Percentiles rank a stretch among this genome's conserved stretches.
These are phyloP conservation scores for Caenorhabditis zanzibari DNA, from an alignment of 2,888 invertebrate species.

Conservation along the genomic window DNA sequence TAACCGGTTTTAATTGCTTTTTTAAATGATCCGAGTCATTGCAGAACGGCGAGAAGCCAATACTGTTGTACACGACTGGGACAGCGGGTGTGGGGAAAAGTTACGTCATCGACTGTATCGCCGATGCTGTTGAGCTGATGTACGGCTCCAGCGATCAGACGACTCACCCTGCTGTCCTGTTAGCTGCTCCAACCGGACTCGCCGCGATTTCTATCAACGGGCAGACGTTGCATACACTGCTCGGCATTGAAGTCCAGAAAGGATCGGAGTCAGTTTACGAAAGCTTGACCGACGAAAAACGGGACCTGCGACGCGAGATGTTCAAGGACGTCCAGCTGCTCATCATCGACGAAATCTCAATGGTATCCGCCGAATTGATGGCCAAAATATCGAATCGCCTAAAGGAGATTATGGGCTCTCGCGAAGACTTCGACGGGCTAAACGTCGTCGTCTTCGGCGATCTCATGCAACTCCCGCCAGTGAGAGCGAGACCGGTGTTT, in stretches of 20 bases:
- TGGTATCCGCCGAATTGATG: not conserved
- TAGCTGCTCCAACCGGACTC: not conserved
- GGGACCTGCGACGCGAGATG: not conserved
- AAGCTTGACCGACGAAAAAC: not conserved
- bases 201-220: not conserved
- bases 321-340: not conserved
- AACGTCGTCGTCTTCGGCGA: slow-evolving; percentile 1
- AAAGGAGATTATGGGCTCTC: not conserved
- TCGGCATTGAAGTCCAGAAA: not conserved
- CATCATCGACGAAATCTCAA: not conserved
- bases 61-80: too few relatives aligned
- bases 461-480: not conserved
- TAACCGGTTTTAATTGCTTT: too few relatives aligned
- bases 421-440: not conserved
- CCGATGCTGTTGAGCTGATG: not conserved
- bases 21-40: too few relatives aligned
- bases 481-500: not conserved
- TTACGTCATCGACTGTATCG: too few relatives aligned
- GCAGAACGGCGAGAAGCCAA: too few relatives aligned
- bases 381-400: not conserved
- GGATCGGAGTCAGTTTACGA: not conserved
- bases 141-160: not conserved
- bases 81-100: too few relatives aligned
- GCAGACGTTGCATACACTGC: not conserved
- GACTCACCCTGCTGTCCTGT: not conserved